phyloP scores from a whole-genome alignment of 37 sponge, comb jelly and placozoan species.

The Hormiphora californensis region DNA sequence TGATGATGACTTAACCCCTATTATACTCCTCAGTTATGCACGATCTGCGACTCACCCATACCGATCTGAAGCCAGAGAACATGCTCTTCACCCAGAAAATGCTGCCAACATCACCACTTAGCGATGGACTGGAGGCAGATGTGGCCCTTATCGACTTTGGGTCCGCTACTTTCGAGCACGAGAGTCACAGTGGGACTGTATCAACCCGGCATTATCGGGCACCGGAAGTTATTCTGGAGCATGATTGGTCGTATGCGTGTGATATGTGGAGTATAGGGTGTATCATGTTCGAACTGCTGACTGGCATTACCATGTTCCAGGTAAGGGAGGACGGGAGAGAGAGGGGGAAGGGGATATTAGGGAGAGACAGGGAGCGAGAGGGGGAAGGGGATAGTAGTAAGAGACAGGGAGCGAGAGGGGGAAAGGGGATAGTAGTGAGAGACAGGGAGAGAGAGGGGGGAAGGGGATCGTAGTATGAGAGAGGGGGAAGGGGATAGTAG shows the following conservation, averaged over 20 bases:
- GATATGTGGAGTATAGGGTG: conserved; percentile 99
- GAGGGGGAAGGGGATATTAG: too few relatives aligned
- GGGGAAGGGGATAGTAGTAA: too few relatives aligned
- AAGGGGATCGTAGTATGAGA: too few relatives aligned
- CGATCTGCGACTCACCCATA: conserved; percentile 80
- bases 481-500: too few relatives aligned
- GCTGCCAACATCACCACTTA: conserved; percentile 61
- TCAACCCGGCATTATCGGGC: conserved; percentile 93
- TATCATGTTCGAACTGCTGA: conserved; percentile 95
- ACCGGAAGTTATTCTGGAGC: conserved; percentile 61
- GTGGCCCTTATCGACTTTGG: conserved; percentile 90
- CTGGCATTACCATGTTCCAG: conserved; percentile 91
- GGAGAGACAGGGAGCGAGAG: too few relatives aligned
- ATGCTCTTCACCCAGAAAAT: conserved; percentile 73
- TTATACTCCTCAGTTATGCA: conserved; percentile 68
- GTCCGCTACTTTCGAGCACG: conserved; percentile 95
- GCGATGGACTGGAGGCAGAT: conserved; percentile 61
- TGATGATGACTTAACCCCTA: not conserved
- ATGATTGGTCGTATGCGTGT: conserved; percentile 96
- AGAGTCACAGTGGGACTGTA: conserved; percentile 92
- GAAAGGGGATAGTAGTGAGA: too few relatives aligned
- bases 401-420: too few relatives aligned
- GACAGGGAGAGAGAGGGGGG: too few relatives aligned
- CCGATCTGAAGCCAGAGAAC: conserved; percentile 98
- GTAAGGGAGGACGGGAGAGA: too few relatives aligned